These are phyloP conservation scores for Gymnoscelis rufifasciata DNA, from an alignment of 2,888 invertebrate species.

Conservation along the genomic window DNA sequence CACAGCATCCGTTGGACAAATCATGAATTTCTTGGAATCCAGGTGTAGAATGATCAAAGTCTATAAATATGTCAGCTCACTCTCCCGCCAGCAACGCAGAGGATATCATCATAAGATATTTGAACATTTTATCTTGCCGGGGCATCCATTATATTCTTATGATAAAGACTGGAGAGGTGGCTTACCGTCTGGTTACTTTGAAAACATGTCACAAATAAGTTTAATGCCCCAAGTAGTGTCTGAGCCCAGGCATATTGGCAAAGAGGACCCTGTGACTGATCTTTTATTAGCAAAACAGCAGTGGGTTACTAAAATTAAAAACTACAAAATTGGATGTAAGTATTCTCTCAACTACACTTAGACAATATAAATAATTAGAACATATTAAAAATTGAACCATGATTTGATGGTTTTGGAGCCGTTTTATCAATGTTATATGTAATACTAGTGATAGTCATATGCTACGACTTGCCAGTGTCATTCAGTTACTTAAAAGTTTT, in stretches of 20 bases:
- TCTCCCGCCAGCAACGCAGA: conserved; percentile 5
- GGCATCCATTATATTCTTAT: conserved; percentile 38
- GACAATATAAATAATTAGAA: too few species aligned
- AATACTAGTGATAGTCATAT: too few species aligned
- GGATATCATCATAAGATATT: not conserved
- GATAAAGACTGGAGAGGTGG: conserved; percentile 61
- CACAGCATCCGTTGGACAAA: conserved; percentile 10
- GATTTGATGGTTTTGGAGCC: too few species aligned
- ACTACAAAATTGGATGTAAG: conserved; percentile 15
- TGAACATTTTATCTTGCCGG: conserved; percentile 10
- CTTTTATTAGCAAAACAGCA: conserved; percentile 47
- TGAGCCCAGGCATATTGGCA: conserved; percentile 38
- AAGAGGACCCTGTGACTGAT: conserved; percentile 54
- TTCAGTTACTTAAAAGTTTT: too few species aligned
- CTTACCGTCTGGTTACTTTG: conserved; percentile 53
- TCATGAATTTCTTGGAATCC: conserved; percentile 8
- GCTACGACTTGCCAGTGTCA: too few species aligned
- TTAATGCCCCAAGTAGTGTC: conserved; percentile 56
- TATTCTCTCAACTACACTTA: too few species aligned
- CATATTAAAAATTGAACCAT: too few species aligned
- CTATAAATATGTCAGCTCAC: conserved; percentile 4
- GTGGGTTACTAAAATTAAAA: conserved; percentile 40
- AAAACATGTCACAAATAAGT: conserved; percentile 55
- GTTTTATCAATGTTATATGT: too few species aligned
- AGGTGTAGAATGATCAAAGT: conserved; percentile 4